These are phyloP conservation scores for Galeruca laticollis DNA, from an alignment of 2,888 invertebrate genomes.

Conservation along the genomic window DNA sequence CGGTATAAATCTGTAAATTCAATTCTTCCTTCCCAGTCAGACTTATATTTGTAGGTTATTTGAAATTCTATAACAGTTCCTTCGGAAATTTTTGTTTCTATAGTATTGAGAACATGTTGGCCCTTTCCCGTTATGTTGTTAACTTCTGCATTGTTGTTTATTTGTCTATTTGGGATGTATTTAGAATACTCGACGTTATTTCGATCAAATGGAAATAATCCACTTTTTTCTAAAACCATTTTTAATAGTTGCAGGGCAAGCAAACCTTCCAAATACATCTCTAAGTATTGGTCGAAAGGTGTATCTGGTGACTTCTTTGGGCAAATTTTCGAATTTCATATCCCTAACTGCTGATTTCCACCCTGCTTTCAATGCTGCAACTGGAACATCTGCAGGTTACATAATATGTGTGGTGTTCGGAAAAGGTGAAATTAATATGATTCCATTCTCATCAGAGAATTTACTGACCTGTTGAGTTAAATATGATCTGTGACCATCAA, in stretches of 20 bases:
- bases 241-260: constrained; percentile 12
- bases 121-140: too few relatives aligned
- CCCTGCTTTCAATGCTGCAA: constrained; percentile 34
- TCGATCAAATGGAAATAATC: not conserved
- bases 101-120: not conserved
- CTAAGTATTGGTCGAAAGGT: constrained; percentile 33
- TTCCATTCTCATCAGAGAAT: constrained; percentile 50
- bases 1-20: not conserved
- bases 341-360: constrained; percentile 31
- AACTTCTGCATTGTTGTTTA: not conserved
- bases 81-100: too few relatives aligned
- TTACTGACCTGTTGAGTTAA: constrained; percentile 44
- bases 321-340: constrained; percentile 20
- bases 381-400: constrained; percentile 37
- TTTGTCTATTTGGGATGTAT: not conserved
- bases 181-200: too few relatives aligned
- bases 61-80: too few relatives aligned
- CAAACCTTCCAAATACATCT: constrained; percentile 13
- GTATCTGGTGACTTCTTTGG: constrained; percentile 20
- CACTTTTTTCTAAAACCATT: too few relatives aligned
- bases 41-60: not conserved
- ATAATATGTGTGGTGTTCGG: constrained; percentile 39
- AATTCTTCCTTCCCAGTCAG: not conserved
- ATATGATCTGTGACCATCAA: constrained; percentile 56
- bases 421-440: constrained; percentile 48